A percentile compares a stretch with the other conserved stretches of the same genome.
These are phyloP conservation scores for Andrena minutula DNA, from an alignment of 2,888 invertebrate species.

Conservation along the genomic window DNA sequence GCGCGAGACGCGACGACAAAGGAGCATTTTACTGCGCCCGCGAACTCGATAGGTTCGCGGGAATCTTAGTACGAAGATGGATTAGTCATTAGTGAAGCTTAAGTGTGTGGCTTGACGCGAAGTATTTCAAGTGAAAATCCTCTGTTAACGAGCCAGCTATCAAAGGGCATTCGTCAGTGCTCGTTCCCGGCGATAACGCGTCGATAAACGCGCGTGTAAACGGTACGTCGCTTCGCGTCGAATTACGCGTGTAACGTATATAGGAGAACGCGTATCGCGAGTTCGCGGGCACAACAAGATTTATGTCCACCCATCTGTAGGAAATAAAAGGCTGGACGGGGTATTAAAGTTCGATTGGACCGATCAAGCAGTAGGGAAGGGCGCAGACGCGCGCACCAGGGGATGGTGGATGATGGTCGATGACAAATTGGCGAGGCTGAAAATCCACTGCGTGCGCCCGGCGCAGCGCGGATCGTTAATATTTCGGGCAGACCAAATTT, in stretches of 20 bases:
- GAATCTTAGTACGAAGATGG: background rate
- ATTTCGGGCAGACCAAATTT: background rate
- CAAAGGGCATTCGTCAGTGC: background rate
- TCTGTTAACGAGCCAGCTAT: conserved; percentile 27
- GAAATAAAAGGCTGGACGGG: conserved; percentile 61
- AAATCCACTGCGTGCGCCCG: conserved; percentile 42
- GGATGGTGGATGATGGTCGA: conserved; percentile 47
- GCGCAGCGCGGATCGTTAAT: background rate
- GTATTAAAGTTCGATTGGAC: conserved; percentile 62
- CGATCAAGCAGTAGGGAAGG: conserved; percentile 58
- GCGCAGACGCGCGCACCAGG: conserved; percentile 1
- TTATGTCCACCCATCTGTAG: conserved; percentile 52
- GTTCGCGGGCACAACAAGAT: conserved; percentile 56
- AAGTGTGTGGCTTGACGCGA: background rate
- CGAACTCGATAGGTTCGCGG: background rate
- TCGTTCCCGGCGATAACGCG: conserved; percentile 5
- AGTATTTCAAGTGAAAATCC: conserved; percentile 23
- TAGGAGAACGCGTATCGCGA: conserved; percentile 29
- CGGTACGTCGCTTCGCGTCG: conserved; percentile 18
- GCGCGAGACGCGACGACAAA: conserved; percentile 19
- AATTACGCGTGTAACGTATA: conserved; percentile 36
- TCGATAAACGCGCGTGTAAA: conserved; percentile 11
- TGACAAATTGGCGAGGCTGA: conserved; percentile 56
- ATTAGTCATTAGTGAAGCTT: conserved; percentile 3
- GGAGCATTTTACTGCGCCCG: background rate